Evolutionary conservation across 2,113 vertebrate species (phyloP), one percentile per base, ranked within the genome.

Genomic region (Psophia crepitans): DNA sequence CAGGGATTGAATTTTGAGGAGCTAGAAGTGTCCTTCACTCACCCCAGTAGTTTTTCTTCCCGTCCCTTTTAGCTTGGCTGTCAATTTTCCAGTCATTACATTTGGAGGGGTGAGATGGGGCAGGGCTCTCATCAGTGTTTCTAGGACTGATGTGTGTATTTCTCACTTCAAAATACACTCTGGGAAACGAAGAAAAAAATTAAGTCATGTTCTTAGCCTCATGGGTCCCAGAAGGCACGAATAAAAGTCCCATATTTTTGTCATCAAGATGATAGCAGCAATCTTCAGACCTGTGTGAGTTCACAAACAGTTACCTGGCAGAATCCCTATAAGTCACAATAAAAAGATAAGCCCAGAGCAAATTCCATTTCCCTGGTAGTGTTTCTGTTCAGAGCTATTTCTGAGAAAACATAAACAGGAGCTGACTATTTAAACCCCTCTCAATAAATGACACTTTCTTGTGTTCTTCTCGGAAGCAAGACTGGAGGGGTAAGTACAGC

Each of bases 221-320:
- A 6, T 21, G 87, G 44, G 61, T 97, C 79, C 75, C 82, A 65
- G 91, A 75, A 96, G 85, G 85, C 92, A 89, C 24, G 11, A 81
- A 84, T 94, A 90, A 63, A 93, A 95, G 88, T 92, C 74, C 88
- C 64, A 6, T 95, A 96, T 96, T 98, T 98, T 96, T 97, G 90
- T 56, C 94, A 97, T 96, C 97, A 92, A 12, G 79, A 87, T 97
- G 98, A 98, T 95, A 91, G 91, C 92, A 88, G 86, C 95, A 97
- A 96, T 98, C 93, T 96, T 90, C 70, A 70, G 71, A 88, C 35
- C 46, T 33, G 76, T 84, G 63, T 15, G 83, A 94, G 90, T 86
- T 96, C 93, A 87, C 89, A 96, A 96, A 97, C 82, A 85, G 93
- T 97, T 92, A 94, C 94, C 93, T 91, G 94, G 79, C 68, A 83